Base-by-base conservation (phyloP, 1,140 invertebrate species). In the Drosophila melanogaster region DNA sequence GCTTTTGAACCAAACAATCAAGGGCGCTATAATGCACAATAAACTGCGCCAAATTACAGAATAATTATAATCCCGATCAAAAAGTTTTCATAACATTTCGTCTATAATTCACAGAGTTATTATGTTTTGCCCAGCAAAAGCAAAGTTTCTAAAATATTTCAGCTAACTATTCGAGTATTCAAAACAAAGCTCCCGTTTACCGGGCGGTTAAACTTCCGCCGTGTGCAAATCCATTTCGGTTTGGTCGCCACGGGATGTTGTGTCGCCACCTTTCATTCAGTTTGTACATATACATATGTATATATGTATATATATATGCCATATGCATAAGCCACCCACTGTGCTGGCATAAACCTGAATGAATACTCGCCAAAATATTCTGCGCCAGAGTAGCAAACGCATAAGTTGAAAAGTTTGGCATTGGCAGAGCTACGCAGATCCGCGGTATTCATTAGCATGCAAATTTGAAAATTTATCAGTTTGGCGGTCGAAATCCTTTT, bases 391-490 rank as follows among this genome's bases (percentile, higher is more conserved):
- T 60, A 11, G 43, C 44, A 51, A 46, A 46, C 38, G 53, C 46
- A 61, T 49, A 55, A 49, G 65, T 53, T 58, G 40, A 47, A 72
- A 70, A 65, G 60, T 73, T 58, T 58, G 37, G 43, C 44, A 30
- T 58, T 58, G 37, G 43, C 44, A 30, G 58, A 12, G 12, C 33
- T 57, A 17, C 24, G 54, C 46, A 41, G 37, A 44, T 57, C 43
- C 37, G 43, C 57, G 58, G 57, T 67, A 80, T 84, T 81, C 73
- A 81, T 81, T 81, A 84, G 77, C 73, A 84, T 81, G 81, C 72
- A 73, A 86, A 81, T 84, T 86, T 81, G 55, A 74, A 84, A 84
- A 86, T 77, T 86, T 77, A 86, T 81, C 66, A 72, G 61, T 67
- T 44, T 69, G 60, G 54, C 64, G 43, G 57, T 53, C 37, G 66